Evolutionary conservation across 2,797 vertebrate species (phyloP).

Genomic region (Chromis chromis): DNA sequence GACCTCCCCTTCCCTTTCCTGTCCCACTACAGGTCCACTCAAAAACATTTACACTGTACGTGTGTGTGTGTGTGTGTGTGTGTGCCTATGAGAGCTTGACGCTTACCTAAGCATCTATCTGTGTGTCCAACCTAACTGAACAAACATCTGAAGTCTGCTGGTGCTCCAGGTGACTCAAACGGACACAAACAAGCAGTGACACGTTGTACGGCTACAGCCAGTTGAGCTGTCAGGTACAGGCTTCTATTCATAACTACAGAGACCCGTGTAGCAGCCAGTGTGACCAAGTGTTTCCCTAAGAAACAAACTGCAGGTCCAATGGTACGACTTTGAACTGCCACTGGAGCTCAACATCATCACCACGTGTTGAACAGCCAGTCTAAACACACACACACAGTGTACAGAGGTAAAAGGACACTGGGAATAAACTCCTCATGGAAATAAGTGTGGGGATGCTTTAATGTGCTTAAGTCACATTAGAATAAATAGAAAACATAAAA

Average conservation of each 20-base stretch:
- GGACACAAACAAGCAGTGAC: constrained; percentile 41
- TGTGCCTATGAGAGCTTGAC: background rate
- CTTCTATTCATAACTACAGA: constrained; percentile 59
- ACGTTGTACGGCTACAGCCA: constrained; percentile 2
- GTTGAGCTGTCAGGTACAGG: constrained; percentile 28
- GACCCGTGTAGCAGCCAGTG: constrained; percentile 40
- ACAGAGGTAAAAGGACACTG: constrained; percentile 15
- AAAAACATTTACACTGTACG: constrained; percentile 44
- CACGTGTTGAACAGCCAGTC: constrained; percentile 29
- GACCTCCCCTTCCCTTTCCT: constrained; percentile 78
- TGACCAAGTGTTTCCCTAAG: constrained; percentile 59
- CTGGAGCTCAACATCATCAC: constrained; percentile 23
- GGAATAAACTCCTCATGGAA: constrained; percentile 43
- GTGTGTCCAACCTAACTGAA: constrained; percentile 27
- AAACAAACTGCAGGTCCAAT: constrained; percentile 25
- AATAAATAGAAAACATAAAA: background rate
- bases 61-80: background rate
- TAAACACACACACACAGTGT: constrained; percentile 49
- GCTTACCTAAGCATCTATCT: constrained; percentile 40
- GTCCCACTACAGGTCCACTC: constrained; percentile 48
- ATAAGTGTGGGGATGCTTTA: constrained; percentile 6
- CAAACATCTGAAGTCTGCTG: constrained; percentile 54
- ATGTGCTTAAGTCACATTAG: background rate
- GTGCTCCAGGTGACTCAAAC: constrained; percentile 44
- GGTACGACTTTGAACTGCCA: constrained; percentile 5